Base-by-base conservation (phyloP, 1,140 invertebrate species). In the Drosophila pruinosa region DNA sequence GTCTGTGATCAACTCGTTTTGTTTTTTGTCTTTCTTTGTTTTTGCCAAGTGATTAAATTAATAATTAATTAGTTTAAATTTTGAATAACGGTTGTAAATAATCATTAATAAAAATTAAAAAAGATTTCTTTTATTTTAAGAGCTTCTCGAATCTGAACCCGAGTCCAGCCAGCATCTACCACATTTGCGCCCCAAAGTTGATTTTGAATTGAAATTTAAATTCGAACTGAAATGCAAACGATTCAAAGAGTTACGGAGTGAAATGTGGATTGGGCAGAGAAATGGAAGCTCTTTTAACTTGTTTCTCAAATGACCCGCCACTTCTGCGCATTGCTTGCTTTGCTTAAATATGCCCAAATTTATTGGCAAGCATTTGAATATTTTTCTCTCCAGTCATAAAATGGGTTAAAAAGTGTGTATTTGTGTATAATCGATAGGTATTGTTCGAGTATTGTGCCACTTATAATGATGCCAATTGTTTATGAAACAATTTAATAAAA, bases 61-160 rank as follows among this genome's bases (percentile, higher is more conserved):
- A 90, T 80, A 90, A 89, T 89, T 90, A 90, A 90, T 90, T 90
- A 90, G 89, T 89, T 82, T 85, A 59, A 90, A 89, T 82, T 89
- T 78, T 88, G 79, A 89, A 90, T 89, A 90, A 89, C 89, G 79
- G 82, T 78, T 89, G 76, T 90, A 89, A 90, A 90, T 90, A 85
- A 90, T 90, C 83, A 90, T 90, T 90, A 89, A 90, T 89, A 90
- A 90, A 90, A 90, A 90, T 85, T 76, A 72, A 80, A 83, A 80
- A 86, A 88, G 82, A 88, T 88, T 88, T 88, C 82, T 88, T 88
- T 61, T 72, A 77, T 74, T 85, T 81, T 78, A 78, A 72, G 65
- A 61, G 63, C 72, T 39, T 21, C 53, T 14, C 77, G 14, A 26
- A 53, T 24, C 21, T 45, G 43, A 45, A 45, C 57, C 50, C 53